Evolutionary conservation across 2,113 vertebrate species (phyloP).

Genomic region (Sylvilagus bachmani): DNA sequence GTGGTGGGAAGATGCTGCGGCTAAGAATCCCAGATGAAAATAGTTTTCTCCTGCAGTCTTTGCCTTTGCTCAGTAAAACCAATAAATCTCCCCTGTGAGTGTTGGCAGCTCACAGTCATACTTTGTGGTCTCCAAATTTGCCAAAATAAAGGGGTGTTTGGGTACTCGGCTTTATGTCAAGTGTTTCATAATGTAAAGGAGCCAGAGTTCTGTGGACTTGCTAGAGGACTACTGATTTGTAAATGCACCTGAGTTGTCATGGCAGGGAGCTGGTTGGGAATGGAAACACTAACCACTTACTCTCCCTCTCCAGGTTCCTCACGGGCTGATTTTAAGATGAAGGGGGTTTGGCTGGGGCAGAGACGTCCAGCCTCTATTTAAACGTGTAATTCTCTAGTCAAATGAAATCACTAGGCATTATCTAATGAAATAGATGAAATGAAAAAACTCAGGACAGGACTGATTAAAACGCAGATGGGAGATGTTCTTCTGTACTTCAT

Average conservation of each 20-base stretch:
- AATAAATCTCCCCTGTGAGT: not conserved
- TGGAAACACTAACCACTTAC: not conserved
- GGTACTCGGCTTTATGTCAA: slow-evolving; percentile 55
- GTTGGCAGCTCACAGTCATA: slow-evolving; percentile 6
- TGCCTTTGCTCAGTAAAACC: not conserved
- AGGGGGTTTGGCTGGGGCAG: slow-evolving; percentile 11
- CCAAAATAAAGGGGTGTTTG: slow-evolving; percentile 59
- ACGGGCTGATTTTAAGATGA: slow-evolving; percentile 31
- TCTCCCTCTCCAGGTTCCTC: not conserved
- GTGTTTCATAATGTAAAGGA: slow-evolving; percentile 27
- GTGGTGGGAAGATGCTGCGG: slow-evolving; percentile 5
- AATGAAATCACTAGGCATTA: not conserved
- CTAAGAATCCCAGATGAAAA: slow-evolving; percentile 19
- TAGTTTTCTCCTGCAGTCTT: slow-evolving; percentile 34
- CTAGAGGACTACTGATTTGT: slow-evolving; percentile 21
- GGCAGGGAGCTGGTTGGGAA: not conserved
- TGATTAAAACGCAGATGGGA: not conserved
- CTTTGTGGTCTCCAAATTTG: slow-evolving; percentile 65
- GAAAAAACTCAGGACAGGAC: not conserved
- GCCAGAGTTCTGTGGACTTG: slow-evolving; percentile 43
- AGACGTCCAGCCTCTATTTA: slow-evolving; percentile 43
- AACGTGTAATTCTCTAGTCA: slow-evolving; percentile 33
- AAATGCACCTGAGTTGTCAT: not conserved
- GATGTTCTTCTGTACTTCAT: not conserved
- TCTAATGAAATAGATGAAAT: slow-evolving; percentile 12